Evolutionary conservation across 2,113 vertebrate species (phyloP), one percentile per base, ranked within the genome.

Genomic region (Caranx ignobilis): DNA sequence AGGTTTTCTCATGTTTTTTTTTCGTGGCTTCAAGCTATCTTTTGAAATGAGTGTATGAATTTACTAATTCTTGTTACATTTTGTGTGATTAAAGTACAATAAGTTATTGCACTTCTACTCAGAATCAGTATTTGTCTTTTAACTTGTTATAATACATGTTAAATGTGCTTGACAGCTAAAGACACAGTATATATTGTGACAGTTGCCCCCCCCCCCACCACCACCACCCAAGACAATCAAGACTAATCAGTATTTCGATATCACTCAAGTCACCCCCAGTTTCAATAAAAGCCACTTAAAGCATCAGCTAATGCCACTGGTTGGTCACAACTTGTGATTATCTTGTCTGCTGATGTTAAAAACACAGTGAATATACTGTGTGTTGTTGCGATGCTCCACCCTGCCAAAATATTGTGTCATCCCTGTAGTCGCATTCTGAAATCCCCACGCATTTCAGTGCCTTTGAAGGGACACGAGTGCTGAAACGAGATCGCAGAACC

Each of bases 101-200:
- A 97, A 97, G 93, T 97, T 97, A 96, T 96, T 97, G 95, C 94
- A 95, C 93, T 95, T 95, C 63, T 70, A 76, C 82, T 81, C 35
- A 47, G 56, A 54, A 62, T 74, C 6, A 9, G 34, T 77, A 21
- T 78, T 60, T 50, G 7, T 77, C 18, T 26, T 73, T 55, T 1
- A 1, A 15, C 61, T 61, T 83, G 32, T 77, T 15, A 15, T 39
- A 12, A 56, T 26, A 26, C 62, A 43, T 48, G 31, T 2, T 1
- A 16, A 16, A 3, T 15, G 61, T 16, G 19, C 3, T 34, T 54
- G 8, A 60, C 6, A 48, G 52, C 0, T 59, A 56, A 45, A 50
- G 11, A 60, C 13, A 31, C 7, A 35, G n/a, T 31, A 35, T 37
- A 45, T 21, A 70, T 18, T 6, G 12, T 34, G 77, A 39, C 39